Evolutionary conservation across 2,797 vertebrate species (phyloP), one percentile per base, ranked within the genome.

Genomic region (Periophthalmus magnuspinnatus): DNA sequence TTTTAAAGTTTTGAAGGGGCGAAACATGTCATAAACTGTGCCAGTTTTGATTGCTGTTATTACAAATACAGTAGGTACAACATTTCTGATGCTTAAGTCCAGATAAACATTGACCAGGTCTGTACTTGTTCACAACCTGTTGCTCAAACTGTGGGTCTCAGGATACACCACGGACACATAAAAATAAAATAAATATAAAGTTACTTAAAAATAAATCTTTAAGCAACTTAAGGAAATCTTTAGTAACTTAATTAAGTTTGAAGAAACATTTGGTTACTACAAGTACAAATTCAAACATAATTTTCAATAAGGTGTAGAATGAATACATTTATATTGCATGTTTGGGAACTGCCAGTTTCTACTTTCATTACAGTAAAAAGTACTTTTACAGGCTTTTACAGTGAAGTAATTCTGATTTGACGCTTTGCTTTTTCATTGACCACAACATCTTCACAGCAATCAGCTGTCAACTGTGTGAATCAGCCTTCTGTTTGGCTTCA

Each of bases 341-440:
- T 32, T 58, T 19, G 32, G 16, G 14, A 16, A 33, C 16, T 8
- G 0, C 10, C 54, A 28, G 22, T 28, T 52, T 56, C 54, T 22
- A 56, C 5, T 56, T 28, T 13, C 11, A 28, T 24, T 56, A 24
- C 22, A 24, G 54, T 56, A 56, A 5, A 56, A 14, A 28, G 28
- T 56, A 13, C 10, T 24, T 21, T 11, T 33, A 17, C 19, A 19
- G 58, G 16, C 1, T 34, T 60, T 60, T n/a, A 60, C 58, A 36
- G 33, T 34, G 16, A 58, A 17, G 56, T 45, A 33, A 58, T 36
- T 34, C 33, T 36, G 19, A n/a, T 9, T 36, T 68, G 55, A 74
- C 79, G 69, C 78, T 79, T 76, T 67, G 55, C 45, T 66, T 59
- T 77, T 70, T 59, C 73, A 85, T 83, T 83, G 76, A 90, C 80